A percentile compares a stretch with the other conserved stretches of the same genome.
These are phyloP conservation scores for Odontocerum albicorne DNA, from an alignment of 2,888 invertebrate genomes.

Conservation along the genomic window DNA sequence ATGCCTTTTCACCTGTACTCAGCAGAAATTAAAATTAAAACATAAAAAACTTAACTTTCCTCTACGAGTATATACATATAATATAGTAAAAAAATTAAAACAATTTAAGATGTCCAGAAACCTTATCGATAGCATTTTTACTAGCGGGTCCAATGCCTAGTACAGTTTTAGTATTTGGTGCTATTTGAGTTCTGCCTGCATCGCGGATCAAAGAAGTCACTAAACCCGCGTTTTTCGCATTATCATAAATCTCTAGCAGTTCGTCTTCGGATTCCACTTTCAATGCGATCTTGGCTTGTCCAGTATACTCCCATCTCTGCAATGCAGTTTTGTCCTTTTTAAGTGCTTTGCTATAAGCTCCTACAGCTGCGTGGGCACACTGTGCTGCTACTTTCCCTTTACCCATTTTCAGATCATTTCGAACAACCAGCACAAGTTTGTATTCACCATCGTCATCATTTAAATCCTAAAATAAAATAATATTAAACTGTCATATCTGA, in stretches of 20 bases:
- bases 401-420: constrained; percentile 91
- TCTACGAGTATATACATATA: no score
- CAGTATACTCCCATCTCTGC: constrained; percentile 61
- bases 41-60: no score
- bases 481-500: not conserved
- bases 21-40: no score
- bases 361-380: constrained; percentile 92
- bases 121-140: constrained; percentile 70
- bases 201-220: constrained; percentile 78
- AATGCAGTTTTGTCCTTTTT: constrained; percentile 62
- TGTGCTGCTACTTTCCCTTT: constrained; percentile 95
- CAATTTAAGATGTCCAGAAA: constrained; percentile 87
- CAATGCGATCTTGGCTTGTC: constrained; percentile 88
- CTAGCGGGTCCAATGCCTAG: constrained; percentile 92
- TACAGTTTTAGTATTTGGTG: constrained; percentile 85
- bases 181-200: constrained; percentile 93
- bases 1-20: no score
- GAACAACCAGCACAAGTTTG: constrained; percentile 83
- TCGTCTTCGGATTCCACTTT: constrained; percentile 77
- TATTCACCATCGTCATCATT: constrained; percentile 51
- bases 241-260: constrained; percentile 66
- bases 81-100: no score
- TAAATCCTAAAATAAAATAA: constrained; percentile 6
- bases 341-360: constrained; percentile 74
- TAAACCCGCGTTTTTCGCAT: constrained; percentile 71